Base-by-base conservation (phyloP, 2,888 invertebrate species). In the Ophion ventricosus region DNA sequence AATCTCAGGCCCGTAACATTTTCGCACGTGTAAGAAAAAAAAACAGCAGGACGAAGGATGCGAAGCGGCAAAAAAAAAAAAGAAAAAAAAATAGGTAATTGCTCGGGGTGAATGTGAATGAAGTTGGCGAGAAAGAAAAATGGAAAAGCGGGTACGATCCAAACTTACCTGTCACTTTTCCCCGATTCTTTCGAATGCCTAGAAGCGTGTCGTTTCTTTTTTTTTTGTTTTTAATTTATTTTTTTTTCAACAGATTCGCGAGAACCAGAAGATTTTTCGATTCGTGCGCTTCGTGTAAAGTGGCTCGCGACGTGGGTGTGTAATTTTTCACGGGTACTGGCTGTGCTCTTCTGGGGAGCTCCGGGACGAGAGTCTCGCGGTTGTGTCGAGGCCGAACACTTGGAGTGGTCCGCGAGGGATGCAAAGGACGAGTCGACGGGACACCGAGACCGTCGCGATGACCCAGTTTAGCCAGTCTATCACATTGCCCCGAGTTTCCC, bases 311-410 rank as follows among this genome's bases (percentile, higher is more conserved):
- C 89, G 91, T 89, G 91, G 93, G 91, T n/a, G n/a, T n/a, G n/a
- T n/a, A n/a, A 91, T 91, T 92, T 92, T 91, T 86, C 91, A 91
- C 91, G 91, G 92, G 92, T 92, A n/a, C 92, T 90, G 91, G 91
- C 89, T 87, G 87, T 87, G 88, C 87, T 87, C 87, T 87, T 49
- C 49, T 49, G 17, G 49, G 49, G 49, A 49, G 83, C 87, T 87
- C 87, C 87, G 88, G 87, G 86, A 49, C 49, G 87, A 87, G 87
- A 77, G 77, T 76, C 56, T 76, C 76, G 57, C 77, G 77, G 17
- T 49, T 17, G 49, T 17, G 49, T 49, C 49, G 49, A 49, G 49
- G 49, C 49, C 17, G 14, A 49, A 25, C 26, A 26, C 69, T 69
- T 57, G 57, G 35, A 56, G 72, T 56, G 72, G 57, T 20, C 23